A percentile compares a stretch with the other conserved stretches of the same genome.
Evolutionary conservation across 2,888 invertebrate genomes (phyloP).

Genomic region (Agrilus cyanescens): DNA sequence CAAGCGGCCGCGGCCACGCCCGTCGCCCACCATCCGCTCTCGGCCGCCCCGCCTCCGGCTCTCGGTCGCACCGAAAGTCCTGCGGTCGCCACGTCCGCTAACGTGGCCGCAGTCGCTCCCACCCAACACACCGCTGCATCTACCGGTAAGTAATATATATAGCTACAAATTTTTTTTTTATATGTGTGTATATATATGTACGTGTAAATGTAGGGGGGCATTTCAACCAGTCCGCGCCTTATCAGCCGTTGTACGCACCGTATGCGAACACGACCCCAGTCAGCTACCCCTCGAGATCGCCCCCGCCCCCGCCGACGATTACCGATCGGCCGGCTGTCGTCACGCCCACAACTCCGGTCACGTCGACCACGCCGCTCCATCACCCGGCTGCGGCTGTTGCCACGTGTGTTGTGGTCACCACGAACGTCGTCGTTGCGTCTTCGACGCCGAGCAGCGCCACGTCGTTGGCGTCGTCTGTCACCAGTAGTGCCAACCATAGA

Average conservation of each 20-base stretch:
- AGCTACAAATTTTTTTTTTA: no score
- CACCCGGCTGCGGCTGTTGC: no score
- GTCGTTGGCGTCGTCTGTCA: conserved; percentile 21
- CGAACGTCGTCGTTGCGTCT: no score
- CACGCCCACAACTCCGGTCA: conserved; percentile 22
- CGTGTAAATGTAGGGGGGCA: conserved; percentile 25
- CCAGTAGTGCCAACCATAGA: conserved; percentile 30
- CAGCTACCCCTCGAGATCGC: conserved; percentile 25
- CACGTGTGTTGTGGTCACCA: no score
- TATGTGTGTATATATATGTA: no score
- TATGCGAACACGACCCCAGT: conserved; percentile 69
- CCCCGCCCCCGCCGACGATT: conserved; percentile 36
- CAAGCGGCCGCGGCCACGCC: conserved; percentile 41
- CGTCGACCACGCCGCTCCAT: conserved; percentile 30
- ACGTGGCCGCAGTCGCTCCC: conserved; percentile 39
- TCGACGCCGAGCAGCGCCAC: conserved; percentile 21
- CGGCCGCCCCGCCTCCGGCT: conserved; percentile 27
- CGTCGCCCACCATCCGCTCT: conserved; percentile 31
- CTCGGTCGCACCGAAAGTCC: conserved; percentile 41
- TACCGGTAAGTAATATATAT: no score
- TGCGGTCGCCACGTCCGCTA: conserved; percentile 40
- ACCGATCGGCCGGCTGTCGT: conserved; percentile 29
- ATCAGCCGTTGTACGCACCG: conserved; percentile 66
- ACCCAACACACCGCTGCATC: conserved; percentile 35
- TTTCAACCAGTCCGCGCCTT: conserved; percentile 35